Percentiles rank a stretch among this genome's conserved stretches.
phyloP scores from a whole-genome alignment of 2,888 invertebrate genomes.

The Synergus japonicus region DNA sequence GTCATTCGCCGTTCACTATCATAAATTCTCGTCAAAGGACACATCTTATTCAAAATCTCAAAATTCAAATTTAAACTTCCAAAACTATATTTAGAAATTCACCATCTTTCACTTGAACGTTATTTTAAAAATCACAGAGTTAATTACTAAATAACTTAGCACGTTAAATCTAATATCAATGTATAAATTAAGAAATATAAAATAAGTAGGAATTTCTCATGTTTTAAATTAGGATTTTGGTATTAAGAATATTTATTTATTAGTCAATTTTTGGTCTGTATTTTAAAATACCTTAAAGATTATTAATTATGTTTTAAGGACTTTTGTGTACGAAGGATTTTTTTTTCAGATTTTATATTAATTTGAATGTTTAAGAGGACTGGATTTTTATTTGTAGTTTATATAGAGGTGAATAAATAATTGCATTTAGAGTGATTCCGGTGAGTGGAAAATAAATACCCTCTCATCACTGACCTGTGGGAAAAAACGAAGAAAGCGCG shows the following conservation, averaged over 20 bases:
- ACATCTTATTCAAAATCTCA: not conserved
- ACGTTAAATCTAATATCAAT: not conserved
- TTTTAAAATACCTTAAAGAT: not conserved
- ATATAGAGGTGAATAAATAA: not conserved
- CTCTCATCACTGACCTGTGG: conserved; percentile 71
- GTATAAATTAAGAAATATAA: not conserved
- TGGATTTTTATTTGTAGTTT: not conserved
- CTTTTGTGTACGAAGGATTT: not conserved
- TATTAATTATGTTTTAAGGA: not conserved
- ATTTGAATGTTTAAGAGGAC: not conserved
- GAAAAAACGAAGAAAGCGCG: conserved; percentile 64
- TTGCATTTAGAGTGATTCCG: not conserved
- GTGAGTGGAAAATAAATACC: conserved; percentile 26
- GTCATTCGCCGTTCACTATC: not conserved
- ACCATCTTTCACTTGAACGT: not conserved
- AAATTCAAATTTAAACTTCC: not conserved
- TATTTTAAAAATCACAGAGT: not conserved
- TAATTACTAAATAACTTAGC: not conserved
- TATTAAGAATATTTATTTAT: not conserved
- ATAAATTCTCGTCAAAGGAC: not conserved
- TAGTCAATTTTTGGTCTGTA: not conserved
- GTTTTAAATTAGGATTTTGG: not conserved
- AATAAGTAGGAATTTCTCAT: not conserved
- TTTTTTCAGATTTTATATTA: not conserved
- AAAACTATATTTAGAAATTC: not conserved